Evolutionary conservation across 2,113 vertebrate genomes (phyloP).

Genomic region (Gallinago paraguaiae): DNA sequence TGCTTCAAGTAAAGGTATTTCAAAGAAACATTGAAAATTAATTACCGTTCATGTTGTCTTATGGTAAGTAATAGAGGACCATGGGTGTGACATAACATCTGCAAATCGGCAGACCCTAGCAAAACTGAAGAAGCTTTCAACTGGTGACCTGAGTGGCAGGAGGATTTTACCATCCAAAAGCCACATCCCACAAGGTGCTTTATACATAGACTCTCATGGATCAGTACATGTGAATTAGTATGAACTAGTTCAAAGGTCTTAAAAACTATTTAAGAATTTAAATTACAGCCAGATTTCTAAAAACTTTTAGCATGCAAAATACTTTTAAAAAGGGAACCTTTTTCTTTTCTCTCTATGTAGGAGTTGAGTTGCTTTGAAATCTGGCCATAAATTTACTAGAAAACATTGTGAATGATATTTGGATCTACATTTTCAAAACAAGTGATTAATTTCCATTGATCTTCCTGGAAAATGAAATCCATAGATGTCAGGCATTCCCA

Average conservation of each 20-base stretch:
- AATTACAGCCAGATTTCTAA: background rate
- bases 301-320: background rate
- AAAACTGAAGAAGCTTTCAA: background rate
- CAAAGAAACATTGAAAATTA: background rate
- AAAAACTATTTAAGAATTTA: background rate
- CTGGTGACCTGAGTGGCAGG: background rate
- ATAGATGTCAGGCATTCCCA: background rate
- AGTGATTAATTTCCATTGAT: slow-evolving; percentile 1
- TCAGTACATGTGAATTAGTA: background rate
- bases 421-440: background rate
- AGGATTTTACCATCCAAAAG: background rate
- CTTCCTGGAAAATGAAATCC: background rate
- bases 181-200: background rate
- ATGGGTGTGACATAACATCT: background rate
- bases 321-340: rapidly evolving
- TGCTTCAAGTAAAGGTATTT: background rate
- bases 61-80: background rate
- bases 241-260: background rate
- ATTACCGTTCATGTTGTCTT: background rate
- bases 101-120: background rate
- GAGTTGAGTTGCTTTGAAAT: background rate
- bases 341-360: background rate
- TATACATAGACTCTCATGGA: background rate
- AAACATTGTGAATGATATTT: background rate
- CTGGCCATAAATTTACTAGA: background rate